Conservation (phyloP, 1,140 invertebrate species). For the Aphidius ervi region DNA sequence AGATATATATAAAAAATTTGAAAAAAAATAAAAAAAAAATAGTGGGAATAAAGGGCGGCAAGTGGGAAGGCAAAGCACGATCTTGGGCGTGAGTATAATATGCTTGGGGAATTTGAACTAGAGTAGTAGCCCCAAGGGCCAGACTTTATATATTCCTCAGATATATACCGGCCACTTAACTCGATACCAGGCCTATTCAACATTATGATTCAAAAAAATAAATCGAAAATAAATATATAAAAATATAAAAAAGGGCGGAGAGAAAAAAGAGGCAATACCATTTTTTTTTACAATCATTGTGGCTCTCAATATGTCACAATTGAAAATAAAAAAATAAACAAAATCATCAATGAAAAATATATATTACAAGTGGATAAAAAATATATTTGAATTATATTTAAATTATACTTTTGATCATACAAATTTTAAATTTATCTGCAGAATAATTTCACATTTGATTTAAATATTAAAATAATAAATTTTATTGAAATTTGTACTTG, state of each 20-base stretch:
- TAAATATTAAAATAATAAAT: too few relatives aligned
- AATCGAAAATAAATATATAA: background rate
- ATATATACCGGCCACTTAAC: constrained; percentile 13
- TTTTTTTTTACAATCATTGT: constrained; percentile 4
- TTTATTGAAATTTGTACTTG: too few relatives aligned
- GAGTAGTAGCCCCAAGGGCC: constrained; percentile 15
- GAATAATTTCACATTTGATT: too few relatives aligned
- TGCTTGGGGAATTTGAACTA: constrained; percentile 8
- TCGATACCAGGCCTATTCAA: constrained; percentile 5
- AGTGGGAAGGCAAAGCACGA: constrained; percentile 14
- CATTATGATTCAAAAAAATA: constrained; percentile 11
- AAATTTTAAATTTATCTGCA: too few relatives aligned
- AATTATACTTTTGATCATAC: too few relatives aligned
- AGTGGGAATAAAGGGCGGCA: constrained; percentile 18
- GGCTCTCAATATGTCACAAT: background rate
- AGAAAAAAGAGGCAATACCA: too few relatives aligned
- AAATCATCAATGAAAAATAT: background rate
- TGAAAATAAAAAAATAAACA: background rate
- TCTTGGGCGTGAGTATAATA: constrained; percentile 10
- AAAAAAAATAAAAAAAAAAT: constrained; percentile 15
- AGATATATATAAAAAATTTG: background rate
- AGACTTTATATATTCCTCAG: constrained; percentile 12
- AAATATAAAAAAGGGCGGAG: too few relatives aligned
- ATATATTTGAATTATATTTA: too few relatives aligned
- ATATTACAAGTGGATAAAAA: background rate